Conservation (phyloP, 1,140 invertebrate genomes). For the Thaumatotibia leucotreta region DNA sequence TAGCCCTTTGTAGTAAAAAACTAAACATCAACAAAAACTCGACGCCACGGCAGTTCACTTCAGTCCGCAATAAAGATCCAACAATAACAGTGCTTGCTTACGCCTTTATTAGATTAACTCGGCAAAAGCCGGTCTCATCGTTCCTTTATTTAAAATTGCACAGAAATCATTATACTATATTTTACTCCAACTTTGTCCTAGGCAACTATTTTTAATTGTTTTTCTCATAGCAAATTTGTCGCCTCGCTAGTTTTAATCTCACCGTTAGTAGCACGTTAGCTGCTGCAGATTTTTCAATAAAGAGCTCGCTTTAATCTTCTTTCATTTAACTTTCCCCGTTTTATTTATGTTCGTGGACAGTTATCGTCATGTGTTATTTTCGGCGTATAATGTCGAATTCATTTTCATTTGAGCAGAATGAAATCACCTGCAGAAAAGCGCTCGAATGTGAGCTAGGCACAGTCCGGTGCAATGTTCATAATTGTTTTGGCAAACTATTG, state of each 20-base stretch:
- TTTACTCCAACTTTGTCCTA: neutral
- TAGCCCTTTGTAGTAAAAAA: neutral
- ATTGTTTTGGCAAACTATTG: slow-evolving; percentile 5
- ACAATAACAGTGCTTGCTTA: slow-evolving; percentile 24
- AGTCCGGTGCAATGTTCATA: neutral
- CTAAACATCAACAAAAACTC: slow-evolving; percentile 6
- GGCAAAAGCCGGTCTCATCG: slow-evolving; percentile 29
- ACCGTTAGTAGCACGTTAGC: neutral
- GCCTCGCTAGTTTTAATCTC: slow-evolving; percentile 5
- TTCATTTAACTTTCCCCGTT: neutral
- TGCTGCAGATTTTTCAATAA: neutral
- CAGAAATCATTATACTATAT: slow-evolving; percentile 12
- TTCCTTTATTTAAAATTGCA: slow-evolving; percentile 31
- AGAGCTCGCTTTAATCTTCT: neutral
- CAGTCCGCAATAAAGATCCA: slow-evolving; percentile 16
- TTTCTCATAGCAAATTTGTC: neutral
- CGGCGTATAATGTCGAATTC: neutral
- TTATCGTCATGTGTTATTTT: neutral
- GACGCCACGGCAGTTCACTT: neutral
- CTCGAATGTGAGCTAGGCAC: neutral
- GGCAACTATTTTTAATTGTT: neutral
- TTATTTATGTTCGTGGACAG: neutral
- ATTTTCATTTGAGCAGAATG: neutral
- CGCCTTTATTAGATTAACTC: slow-evolving; percentile 30
- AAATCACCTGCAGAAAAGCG: neutral